Evolutionary conservation across 1,140 invertebrate species (phyloP).

Genomic region (Bombus vancouverensis): DNA sequence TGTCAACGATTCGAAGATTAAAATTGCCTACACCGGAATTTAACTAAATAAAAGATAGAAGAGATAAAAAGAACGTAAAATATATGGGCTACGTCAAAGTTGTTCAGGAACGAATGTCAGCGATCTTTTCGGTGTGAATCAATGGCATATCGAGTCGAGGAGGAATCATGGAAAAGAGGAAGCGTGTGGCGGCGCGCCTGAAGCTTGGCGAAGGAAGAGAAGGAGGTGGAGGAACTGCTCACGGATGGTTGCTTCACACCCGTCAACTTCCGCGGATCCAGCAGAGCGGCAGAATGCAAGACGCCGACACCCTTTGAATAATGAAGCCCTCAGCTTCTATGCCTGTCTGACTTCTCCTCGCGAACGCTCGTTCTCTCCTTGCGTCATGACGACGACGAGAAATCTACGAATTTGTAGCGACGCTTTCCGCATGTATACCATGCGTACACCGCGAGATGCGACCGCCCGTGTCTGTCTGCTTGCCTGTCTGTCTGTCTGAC

Average conservation of each 20-base stretch:
- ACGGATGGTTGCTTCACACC: constrained; percentile 73
- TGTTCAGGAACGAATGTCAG: neutral
- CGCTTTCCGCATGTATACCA: constrained; percentile 51
- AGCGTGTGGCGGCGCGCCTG: constrained; percentile 44
- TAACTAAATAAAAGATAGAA: too few relatives aligned
- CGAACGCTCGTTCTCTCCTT: constrained; percentile 58
- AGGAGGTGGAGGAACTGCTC: constrained; percentile 42
- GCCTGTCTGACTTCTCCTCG: constrained; percentile 71
- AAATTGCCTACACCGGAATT: too few relatives aligned
- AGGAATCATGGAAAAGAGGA: constrained; percentile 46
- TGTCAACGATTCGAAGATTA: too few relatives aligned
- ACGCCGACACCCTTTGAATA: constrained; percentile 81
- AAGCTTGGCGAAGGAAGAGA: constrained; percentile 32
- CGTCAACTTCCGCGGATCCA: constrained; percentile 76
- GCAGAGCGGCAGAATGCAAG: constrained; percentile 77
- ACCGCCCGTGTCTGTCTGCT: neutral
- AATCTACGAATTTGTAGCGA: constrained; percentile 71
- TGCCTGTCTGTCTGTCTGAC: constrained; percentile 20
- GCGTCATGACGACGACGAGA: constrained; percentile 25
- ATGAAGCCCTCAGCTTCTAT: constrained; percentile 76
- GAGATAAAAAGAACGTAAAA: neutral
- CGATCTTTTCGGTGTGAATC: neutral
- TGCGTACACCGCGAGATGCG: constrained; percentile 18
- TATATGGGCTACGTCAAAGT: neutral
- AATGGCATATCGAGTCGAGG: constrained; percentile 25